Percentiles rank a stretch among this genome's conserved stretches.
These are phyloP conservation scores for Podarcis raffonei DNA, from an alignment of 2,113 vertebrate genomes.

Conservation along the genomic window DNA sequence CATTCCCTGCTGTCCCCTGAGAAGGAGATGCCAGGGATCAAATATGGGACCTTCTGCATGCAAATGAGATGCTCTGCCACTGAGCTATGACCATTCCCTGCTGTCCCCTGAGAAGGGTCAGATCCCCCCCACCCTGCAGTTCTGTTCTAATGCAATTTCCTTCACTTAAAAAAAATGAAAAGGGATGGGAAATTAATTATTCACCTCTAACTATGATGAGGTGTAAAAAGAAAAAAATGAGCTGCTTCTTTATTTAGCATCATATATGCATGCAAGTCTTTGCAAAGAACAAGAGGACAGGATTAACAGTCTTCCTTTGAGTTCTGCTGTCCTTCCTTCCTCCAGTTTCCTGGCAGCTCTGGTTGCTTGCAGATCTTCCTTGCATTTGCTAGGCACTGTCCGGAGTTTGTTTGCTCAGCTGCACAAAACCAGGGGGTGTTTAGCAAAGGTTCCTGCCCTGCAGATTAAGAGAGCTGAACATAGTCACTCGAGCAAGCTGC, in stretches of 20 bases:
- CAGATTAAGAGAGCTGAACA: neutral
- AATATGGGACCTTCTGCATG: too few species aligned
- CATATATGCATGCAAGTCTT: too few species aligned
- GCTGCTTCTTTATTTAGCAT: neutral
- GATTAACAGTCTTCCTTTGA: neutral
- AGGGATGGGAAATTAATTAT: neutral
- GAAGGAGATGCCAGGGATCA: too few species aligned
- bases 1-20: too few species aligned
- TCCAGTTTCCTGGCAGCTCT: neutral
- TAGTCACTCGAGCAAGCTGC: rapidly evolving
- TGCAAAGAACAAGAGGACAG: neutral
- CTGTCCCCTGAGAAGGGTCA: neutral
- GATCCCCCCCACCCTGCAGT: neutral
- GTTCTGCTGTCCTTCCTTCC: rapidly evolving
- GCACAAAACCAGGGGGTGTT: conserved; percentile 1
- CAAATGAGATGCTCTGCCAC: too few species aligned
- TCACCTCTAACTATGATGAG: neutral
- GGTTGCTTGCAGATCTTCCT: rapidly evolving
- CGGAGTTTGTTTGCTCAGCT: conserved; percentile 55
- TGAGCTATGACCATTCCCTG: too few species aligned
- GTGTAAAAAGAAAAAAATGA: neutral
- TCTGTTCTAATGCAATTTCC: neutral
- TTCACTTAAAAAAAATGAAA: neutral
- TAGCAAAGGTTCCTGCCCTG: neutral
- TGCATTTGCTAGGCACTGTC: neutral